Evolutionary conservation across 2,888 invertebrate genomes (phyloP), one percentile per base, ranked within the genome.

Genomic region (Diarsia mendica): DNA sequence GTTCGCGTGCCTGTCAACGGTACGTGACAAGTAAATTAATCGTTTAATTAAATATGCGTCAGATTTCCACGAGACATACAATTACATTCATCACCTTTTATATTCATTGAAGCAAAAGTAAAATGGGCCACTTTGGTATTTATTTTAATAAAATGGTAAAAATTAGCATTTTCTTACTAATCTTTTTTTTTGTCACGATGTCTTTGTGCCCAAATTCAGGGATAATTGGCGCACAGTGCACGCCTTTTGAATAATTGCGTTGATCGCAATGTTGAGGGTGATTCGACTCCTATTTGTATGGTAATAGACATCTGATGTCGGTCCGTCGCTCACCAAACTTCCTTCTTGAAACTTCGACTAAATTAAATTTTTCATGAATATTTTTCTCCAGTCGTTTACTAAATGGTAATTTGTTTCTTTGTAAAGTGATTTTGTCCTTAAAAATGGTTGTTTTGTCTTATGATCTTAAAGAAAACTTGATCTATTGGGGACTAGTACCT

Each of bases 231-330:
- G 39, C 69, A 72, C 64, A n/a, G 75, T 74, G 66, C 70, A 65
- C 75, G 74, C 39, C 44, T 68, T 65, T 73, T 55, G 66, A 75
- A 74, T 84, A 79, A 82, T 78, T 61, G 46, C 10, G 70, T 82
- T 77, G 74, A 79, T 85, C 71, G n/a, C 67, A 79, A 78, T 74
- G 66, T 78, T 75, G 74, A 68, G 55, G 67, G 65, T 74, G 63
- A 65, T 66, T 39, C 46, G 46, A 66, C 67, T 74, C 69, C 81
- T 79, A 89, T 89, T 87, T 88, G 82, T 86, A 89, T 89, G 89
- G 46, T 79, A 89, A 89, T 87, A 72, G 77, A 69, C 75, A 82
- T 82, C 82, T 85, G 85, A 79, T 79, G 80, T 69, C 66, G 75
- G 77, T 67, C 58, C 67, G 78, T 77, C 80, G 79, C 33, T 48